These are phyloP conservation scores for Caenorhabditis drosophilae DNA, from an alignment of 2,888 invertebrate species.

Conservation along the genomic window DNA sequence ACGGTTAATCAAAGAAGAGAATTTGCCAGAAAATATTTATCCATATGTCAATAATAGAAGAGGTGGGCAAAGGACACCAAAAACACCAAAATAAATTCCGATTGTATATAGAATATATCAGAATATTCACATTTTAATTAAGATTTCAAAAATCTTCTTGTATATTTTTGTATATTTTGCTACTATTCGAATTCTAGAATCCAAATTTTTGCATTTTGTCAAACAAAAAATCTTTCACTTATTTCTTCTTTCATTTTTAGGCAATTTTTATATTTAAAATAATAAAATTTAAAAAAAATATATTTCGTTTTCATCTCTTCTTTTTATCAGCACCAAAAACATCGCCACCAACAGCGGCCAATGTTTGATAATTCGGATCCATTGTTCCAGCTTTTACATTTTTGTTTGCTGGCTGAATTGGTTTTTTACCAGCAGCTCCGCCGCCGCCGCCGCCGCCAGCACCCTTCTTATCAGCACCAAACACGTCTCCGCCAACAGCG, in stretches of 20 bases:
- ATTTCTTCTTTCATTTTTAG: neutral
- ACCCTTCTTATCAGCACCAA: slow-evolving; percentile 13
- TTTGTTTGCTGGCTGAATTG: slow-evolving; percentile 18
- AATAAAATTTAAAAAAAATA: neutral
- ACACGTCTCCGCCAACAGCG: slow-evolving; percentile 16
- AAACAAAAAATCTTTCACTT: neutral
- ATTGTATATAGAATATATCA: too few relatives aligned
- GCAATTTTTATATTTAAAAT: neutral
- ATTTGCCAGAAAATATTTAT: slow-evolving; percentile 23
- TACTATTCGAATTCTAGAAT: neutral
- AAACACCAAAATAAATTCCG: slow-evolving; percentile 31
- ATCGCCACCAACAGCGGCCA: slow-evolving; percentile 34
- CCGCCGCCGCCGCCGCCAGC: slow-evolving; percentile 6
- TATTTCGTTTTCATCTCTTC: neutral
- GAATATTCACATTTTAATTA: too few relatives aligned
- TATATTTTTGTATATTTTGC: neutral
- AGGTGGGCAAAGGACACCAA: slow-evolving; percentile 35
- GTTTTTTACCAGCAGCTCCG: slow-evolving; percentile 16
- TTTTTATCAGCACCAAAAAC: slow-evolving; percentile 32
- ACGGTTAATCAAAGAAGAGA: slow-evolving; percentile 19
- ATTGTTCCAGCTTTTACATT: slow-evolving; percentile 20
- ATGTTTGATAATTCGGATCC: slow-evolving; percentile 38
- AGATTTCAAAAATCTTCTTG: too few relatives aligned
- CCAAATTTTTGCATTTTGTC: neutral
- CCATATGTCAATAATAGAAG: slow-evolving; percentile 29